These are phyloP conservation scores for Euschistus heros DNA, from an alignment of 1,140 invertebrate genomes.

Conservation along the genomic window DNA sequence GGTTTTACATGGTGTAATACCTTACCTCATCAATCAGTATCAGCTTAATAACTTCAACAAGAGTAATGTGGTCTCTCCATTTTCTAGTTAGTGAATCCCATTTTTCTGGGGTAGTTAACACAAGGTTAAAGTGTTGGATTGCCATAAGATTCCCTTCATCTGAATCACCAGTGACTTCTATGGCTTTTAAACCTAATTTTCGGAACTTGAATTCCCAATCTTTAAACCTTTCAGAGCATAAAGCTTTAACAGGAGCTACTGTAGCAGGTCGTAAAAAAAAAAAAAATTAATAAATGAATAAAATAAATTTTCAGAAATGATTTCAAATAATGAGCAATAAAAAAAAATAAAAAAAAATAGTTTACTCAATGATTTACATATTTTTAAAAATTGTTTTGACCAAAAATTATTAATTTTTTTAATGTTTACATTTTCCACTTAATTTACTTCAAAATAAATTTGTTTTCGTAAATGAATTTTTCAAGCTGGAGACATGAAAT, in stretches of 20 bases:
- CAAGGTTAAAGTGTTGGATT: slow-evolving; percentile 42
- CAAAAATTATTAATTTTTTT: too few species aligned
- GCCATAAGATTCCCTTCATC: slow-evolving; percentile 47
- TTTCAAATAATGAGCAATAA: too few species aligned
- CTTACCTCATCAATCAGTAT: slow-evolving; percentile 71
- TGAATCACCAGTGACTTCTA: slow-evolving; percentile 65
- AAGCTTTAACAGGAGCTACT: slow-evolving; percentile 73
- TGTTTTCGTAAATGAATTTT: too few species aligned
- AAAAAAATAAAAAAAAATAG: too few species aligned
- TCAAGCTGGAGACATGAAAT: too few species aligned
- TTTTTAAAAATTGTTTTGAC: too few species aligned
- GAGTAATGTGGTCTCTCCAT: slow-evolving; percentile 51
- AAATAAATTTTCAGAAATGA: too few species aligned
- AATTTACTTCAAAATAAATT: too few species aligned
- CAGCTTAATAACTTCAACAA: slow-evolving; percentile 53
- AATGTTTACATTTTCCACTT: too few species aligned
- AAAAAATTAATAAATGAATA: too few species aligned
- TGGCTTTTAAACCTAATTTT: slow-evolving; percentile 47
- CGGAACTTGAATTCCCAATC: slow-evolving; percentile 66
- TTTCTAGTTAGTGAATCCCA: slow-evolving; percentile 68
- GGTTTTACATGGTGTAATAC: too few species aligned
- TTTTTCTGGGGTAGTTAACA: slow-evolving; percentile 76
- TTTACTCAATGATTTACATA: too few species aligned
- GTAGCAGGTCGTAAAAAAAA: slow-evolving; percentile 29
- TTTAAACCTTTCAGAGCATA: slow-evolving; percentile 56